Base-by-base conservation (phyloP, 2,888 invertebrate species). In the Lampropteryx suffumata region DNA sequence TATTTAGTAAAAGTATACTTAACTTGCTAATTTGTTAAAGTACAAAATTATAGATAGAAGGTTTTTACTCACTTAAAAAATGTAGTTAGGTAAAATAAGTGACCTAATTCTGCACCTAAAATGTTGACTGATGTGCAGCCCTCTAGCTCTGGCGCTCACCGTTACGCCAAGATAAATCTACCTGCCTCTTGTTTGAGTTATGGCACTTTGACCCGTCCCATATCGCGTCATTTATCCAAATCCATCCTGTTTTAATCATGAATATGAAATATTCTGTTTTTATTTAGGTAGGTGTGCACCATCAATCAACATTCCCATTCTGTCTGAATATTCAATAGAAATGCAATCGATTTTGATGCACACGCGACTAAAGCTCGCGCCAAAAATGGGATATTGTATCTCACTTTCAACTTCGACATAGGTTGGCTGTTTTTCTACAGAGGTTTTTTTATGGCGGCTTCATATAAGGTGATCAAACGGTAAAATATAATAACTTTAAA, bases 161-260 rank as follows among this genome's bases (percentile, higher is more conserved):
- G 29, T 11, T 10, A 41, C 32, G 21, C 11, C 28, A 21, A 44
- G 81, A 84, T 82, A 81, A 81, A 80, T 76, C 69, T 70, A 68
- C 64, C 61, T 59, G 60, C 65, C 68, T 70, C 64, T 72, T 71
- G 71, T 77, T 77, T 81, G 75, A 79, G 71, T 80, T 76, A 79
- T 73, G 69, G 62, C 51, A 62, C 61, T 73, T 71, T 69, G 70
- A 73, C 64, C 57, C 62, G 45, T 34, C 27, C 28, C 50, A 39
- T 55, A 50, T 45, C 54, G 55, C 33, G 28, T 61, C 49, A 49
- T 57, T 52, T 48, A 55, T 46, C 54, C 47, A 29, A 42, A 55
- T 47, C 43, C 50, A 41, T 43, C 48, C 52, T 43, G 14, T 13
- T 55, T 63, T 56, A 55, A 62, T 60, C 50, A 48, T 44, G 29